Conservation (phyloP, 2,888 invertebrate species). For the Latrodectus hesperus region DNA sequence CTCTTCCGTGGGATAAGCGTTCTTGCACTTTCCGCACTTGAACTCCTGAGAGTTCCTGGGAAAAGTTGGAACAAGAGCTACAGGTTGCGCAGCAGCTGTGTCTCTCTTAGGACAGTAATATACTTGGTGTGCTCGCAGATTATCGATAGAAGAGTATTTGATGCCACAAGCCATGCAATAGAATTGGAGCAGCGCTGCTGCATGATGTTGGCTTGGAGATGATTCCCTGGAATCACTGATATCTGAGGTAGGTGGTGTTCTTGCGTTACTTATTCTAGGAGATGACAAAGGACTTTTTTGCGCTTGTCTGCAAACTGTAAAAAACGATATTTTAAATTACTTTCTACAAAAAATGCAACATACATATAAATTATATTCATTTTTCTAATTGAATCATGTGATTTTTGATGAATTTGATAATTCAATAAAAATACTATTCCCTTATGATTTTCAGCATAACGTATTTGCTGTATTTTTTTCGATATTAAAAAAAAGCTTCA, state of each 20-base stretch:
- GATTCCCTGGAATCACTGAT: conserved; percentile 17
- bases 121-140: conserved; percentile 93
- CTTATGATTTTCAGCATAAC: no score
- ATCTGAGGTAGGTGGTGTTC: conserved; percentile 45
- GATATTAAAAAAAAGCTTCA: no score
- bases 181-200: conserved; percentile 74
- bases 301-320: conserved; percentile 19
- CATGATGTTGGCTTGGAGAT: conserved; percentile 1
- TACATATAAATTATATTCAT: no score
- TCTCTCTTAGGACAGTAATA: conserved; percentile 93
- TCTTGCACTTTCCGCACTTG: conserved; percentile 74
- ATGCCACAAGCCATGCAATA: conserved; percentile 96
- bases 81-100: conserved; percentile 33
- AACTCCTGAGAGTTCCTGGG: conserved; percentile 58
- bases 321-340: not conserved
- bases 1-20: conserved; percentile 73
- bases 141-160: conserved; percentile 94
- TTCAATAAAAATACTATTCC: no score
- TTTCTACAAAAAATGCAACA: no score
- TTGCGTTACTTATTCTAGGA: conserved; percentile 36
- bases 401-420: no score
- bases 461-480: no score
- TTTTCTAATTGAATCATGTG: no score
- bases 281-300: conserved; percentile 60
- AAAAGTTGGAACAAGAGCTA: conserved; percentile 28